Conservation (phyloP, 1,140 invertebrate species). For the Heterodera carotae region DNA sequence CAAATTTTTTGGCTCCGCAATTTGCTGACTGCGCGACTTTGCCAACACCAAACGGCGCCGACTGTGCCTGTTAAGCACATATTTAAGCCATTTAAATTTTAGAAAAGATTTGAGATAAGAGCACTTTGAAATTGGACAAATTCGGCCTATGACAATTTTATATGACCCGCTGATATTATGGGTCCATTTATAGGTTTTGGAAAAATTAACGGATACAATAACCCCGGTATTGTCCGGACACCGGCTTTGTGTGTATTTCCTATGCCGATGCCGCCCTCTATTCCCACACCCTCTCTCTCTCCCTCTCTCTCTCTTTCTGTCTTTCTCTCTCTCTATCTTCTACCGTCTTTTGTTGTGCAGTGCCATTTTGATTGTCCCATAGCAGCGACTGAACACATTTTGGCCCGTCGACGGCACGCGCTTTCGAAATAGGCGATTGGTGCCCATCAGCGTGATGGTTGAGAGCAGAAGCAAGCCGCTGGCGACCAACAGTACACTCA, state of each 20-base stretch:
- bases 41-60: conserved; percentile 10
- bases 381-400: conserved; percentile 11
- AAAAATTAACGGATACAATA: too few relatives aligned
- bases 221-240: too few relatives aligned
- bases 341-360: conserved; percentile 15
- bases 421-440: not conserved
- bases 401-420: not conserved
- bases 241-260: too few relatives aligned
- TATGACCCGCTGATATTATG: too few relatives aligned
- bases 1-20: conserved; percentile 7
- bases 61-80: not conserved
- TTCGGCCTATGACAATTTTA: too few relatives aligned
- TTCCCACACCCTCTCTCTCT: too few relatives aligned
- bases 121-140: too few relatives aligned
- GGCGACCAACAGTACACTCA: not conserved
- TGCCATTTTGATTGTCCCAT: conserved; percentile 7
- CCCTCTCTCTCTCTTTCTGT: too few relatives aligned
- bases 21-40: conserved; percentile 8
- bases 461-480: conserved; percentile 9
- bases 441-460: not conserved
- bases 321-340: not conserved
- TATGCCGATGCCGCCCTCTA: too few relatives aligned
- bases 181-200: too few relatives aligned
- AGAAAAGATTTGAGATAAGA: too few relatives aligned
- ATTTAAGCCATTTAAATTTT: too few relatives aligned